These are phyloP conservation scores for Pardosa pseudoannulata DNA, from an alignment of 2,888 invertebrate species.

Conservation along the genomic window DNA sequence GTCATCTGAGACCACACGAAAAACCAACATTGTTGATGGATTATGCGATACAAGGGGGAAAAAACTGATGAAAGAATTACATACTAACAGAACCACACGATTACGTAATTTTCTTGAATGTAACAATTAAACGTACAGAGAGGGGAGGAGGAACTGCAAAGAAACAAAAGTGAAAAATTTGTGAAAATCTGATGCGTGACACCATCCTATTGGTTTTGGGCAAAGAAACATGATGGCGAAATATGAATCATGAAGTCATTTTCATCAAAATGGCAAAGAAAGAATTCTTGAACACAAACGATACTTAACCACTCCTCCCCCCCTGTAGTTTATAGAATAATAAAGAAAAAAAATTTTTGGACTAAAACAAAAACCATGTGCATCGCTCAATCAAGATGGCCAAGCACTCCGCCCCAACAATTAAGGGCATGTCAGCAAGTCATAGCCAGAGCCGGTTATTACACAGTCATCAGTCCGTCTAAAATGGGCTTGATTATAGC, in stretches of 20 bases:
- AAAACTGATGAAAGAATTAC: background rate
- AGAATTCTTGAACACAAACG: background rate
- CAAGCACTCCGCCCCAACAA: constrained; percentile 66
- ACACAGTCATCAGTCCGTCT: constrained; percentile 65
- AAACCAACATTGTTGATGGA: background rate
- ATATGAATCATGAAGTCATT: constrained; percentile 16
- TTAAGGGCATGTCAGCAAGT: constrained; percentile 66
- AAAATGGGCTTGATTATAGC: constrained; percentile 68
- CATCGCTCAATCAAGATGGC: constrained; percentile 56
- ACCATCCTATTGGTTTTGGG: background rate
- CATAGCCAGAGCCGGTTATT: constrained; percentile 56
- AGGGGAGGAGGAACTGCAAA: too few relatives aligned
- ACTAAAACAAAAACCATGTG: background rate
- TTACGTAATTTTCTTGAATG: background rate
- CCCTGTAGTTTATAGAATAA: background rate
- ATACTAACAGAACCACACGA: background rate
- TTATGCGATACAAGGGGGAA: background rate
- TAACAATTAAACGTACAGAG: background rate
- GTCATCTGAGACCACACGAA: background rate
- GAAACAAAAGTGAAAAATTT: background rate
- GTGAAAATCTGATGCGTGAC: background rate
- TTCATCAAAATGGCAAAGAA: background rate
- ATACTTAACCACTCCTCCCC: background rate
- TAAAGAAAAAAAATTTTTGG: too few relatives aligned
- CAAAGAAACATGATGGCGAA: background rate